Evolutionary conservation across 2,113 vertebrate genomes (phyloP), one percentile per base, ranked within the genome.

Genomic region (Chroicocephalus ridibundus): DNA sequence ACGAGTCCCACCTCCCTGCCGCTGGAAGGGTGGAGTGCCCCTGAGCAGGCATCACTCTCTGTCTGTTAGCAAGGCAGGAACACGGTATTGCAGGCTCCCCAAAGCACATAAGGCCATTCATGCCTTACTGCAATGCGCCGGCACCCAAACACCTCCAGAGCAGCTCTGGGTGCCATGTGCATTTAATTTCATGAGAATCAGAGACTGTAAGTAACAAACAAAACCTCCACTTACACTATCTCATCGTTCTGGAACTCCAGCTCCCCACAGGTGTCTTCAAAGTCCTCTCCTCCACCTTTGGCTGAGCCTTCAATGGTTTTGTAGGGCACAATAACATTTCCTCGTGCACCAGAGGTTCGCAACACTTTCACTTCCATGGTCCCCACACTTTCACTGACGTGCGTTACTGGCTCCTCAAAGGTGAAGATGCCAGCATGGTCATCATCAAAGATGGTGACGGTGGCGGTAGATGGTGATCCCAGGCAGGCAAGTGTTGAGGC

Each of bases 201-300:
- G 36, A 94, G 54, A 42, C 32, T 32, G 52, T 13, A 54, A 92
- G 77, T 49, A 77, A 61, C 17, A 58, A 72, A 82, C 42, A 58
- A 91, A 62, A 65, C 22, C 60, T 70, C 80, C 96, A 99, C 99
- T 99, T 98, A 99, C 99, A 98, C 97, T 96, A 99, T 99, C 95
- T 99, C 99, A 25, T 99, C 99, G 0, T 99, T 99, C 96, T 99
- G 98, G 97, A 99, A 99, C 96, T 99, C 99, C 78, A 99, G 98
- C 91, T 99, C 98, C 72, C 99, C 99, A 0, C 98, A 98, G 6
- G 99, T 99, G 95, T 99, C 99, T 93, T 99, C 99, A 29, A 99
- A 99, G 97, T 99, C 99, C 90, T 99, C 99, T 12, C 99, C 99
- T n/a, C 99, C 99, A 11, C 99, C 99, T 98, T 98, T 99, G 25